These are phyloP conservation scores for Platichthys stellatus DNA, from an alignment of 2,113 vertebrate genomes.

Conservation along the genomic window DNA sequence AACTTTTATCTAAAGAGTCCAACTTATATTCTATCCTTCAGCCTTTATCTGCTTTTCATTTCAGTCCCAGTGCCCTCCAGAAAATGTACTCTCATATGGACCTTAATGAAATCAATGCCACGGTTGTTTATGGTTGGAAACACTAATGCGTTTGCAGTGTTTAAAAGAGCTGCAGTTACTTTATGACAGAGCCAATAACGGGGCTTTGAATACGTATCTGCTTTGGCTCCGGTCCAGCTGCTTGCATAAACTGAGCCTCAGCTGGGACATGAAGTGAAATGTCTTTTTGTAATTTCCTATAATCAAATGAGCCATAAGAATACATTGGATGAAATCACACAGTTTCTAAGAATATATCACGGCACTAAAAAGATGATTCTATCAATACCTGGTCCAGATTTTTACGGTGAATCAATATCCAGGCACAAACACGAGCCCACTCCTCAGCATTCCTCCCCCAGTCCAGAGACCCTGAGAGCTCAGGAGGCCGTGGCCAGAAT, in stretches of 20 bases:
- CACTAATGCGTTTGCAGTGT: slow-evolving; percentile 47
- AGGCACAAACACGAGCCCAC: background rate
- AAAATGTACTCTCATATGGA: slow-evolving; percentile 29
- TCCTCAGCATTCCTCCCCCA: background rate
- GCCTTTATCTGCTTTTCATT: slow-evolving; percentile 25
- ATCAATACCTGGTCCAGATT: background rate
- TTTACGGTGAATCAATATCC: background rate
- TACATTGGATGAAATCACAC: background rate
- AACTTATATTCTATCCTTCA: slow-evolving; percentile 5
- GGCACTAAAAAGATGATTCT: background rate
- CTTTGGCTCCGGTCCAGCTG: slow-evolving; percentile 23
- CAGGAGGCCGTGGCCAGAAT: slow-evolving; percentile 40
- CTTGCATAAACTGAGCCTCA: slow-evolving; percentile 26
- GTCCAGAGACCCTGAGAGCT: slow-evolving; percentile 18
- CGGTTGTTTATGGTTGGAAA: slow-evolving; percentile 47
- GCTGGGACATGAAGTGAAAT: slow-evolving; percentile 36
- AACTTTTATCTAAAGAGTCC: background rate
- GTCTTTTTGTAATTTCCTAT: slow-evolving; percentile 14
- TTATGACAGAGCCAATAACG: slow-evolving; percentile 29
- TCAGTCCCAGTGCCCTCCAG: slow-evolving; percentile 10
- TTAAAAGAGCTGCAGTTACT: slow-evolving; percentile 32
- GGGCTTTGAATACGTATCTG: slow-evolving; percentile 34
- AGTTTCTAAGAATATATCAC: background rate
- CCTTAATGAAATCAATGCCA: slow-evolving; percentile 39
- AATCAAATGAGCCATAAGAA: slow-evolving; percentile 20